Conservation (phyloP, 2,113 vertebrate genomes). For the Macquaria ambigua region DNA sequence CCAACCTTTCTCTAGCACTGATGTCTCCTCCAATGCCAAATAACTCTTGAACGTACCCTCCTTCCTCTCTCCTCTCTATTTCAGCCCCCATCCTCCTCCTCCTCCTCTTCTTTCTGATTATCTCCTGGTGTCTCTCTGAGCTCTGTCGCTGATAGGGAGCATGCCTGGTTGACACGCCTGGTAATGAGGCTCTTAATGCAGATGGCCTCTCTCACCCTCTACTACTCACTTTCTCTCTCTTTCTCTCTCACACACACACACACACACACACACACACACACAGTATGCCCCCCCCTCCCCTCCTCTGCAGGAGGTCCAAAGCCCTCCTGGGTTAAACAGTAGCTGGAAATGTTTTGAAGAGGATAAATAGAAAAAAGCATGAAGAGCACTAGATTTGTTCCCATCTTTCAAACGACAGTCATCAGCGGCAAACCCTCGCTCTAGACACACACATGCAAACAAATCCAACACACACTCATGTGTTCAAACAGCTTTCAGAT, state of each 20-base stretch:
- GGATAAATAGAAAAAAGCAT: slow-evolving; percentile 49
- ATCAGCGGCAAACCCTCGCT: not conserved
- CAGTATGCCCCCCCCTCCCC: slow-evolving; percentile 22
- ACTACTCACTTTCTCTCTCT: slow-evolving; percentile 37
- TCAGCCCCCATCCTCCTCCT: slow-evolving; percentile 40
- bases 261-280: slow-evolving; percentile 12
- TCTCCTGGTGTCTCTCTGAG: slow-evolving; percentile 72
- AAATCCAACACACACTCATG: not conserved
- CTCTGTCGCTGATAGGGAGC: slow-evolving; percentile 72
- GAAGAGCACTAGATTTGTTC: slow-evolving; percentile 42
- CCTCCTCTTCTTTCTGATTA: slow-evolving; percentile 65
- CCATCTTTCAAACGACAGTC: slow-evolving; percentile 41
- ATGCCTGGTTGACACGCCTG: slow-evolving; percentile 76
- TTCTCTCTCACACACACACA: not conserved
- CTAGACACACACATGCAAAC: slow-evolving; percentile 28
- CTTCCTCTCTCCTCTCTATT: slow-evolving; percentile 48
- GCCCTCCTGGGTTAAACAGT: slow-evolving; percentile 66
- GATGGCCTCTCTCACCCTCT: slow-evolving; percentile 72
- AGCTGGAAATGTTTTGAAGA: slow-evolving; percentile 54
- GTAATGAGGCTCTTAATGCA: slow-evolving; percentile 80
- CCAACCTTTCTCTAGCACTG: slow-evolving; percentile 25
- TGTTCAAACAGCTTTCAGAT: slow-evolving; percentile 9
- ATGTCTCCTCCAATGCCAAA: slow-evolving; percentile 36
- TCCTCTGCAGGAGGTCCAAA: slow-evolving; percentile 56
- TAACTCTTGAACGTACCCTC: slow-evolving; percentile 43